Percentiles rank a stretch among this genome's conserved stretches.
These are phyloP conservation scores for Lutjanus erythropterus DNA, from an alignment of 2,113 vertebrate genomes.

Conservation along the genomic window DNA sequence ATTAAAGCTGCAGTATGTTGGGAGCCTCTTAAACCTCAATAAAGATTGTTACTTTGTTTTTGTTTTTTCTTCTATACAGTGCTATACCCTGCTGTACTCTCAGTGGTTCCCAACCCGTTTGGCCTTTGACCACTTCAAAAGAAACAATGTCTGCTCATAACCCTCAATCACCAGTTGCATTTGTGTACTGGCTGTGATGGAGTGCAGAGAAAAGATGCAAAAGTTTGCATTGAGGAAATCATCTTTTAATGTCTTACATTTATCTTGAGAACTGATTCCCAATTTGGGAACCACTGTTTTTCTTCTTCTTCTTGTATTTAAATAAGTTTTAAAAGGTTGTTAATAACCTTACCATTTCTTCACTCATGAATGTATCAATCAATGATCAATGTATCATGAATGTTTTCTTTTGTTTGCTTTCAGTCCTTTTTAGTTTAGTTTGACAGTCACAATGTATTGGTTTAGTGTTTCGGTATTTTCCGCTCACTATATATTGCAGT, in stretches of 20 bases:
- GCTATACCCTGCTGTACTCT: not conserved
- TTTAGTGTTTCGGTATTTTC: constrained; percentile 18
- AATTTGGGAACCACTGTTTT: constrained; percentile 12
- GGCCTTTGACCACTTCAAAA: not conserved
- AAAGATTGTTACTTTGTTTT: not conserved
- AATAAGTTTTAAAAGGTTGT: constrained; percentile 18
- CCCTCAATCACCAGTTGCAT: not conserved
- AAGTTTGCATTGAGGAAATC: not conserved
- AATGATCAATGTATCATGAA: no score
- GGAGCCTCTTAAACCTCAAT: not conserved
- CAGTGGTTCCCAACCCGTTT: constrained; percentile 24
- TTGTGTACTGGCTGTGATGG: not conserved
- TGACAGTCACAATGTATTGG: not conserved
- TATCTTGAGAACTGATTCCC: not conserved
- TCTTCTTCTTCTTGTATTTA: constrained; percentile 25
- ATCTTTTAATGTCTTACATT: not conserved
- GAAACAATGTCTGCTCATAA: not conserved
- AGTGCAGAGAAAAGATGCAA: not conserved
- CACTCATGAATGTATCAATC: constrained; percentile 45
- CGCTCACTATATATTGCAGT: not conserved
- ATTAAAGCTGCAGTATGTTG: constrained; percentile 32
- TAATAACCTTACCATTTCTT: constrained; percentile 4
- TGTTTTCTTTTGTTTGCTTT: constrained; percentile 13
- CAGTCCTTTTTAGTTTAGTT: constrained; percentile 5
- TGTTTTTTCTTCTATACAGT: not conserved